Base-by-base conservation (phyloP, 2,888 invertebrate species). In the Crematogaster levior region DNA sequence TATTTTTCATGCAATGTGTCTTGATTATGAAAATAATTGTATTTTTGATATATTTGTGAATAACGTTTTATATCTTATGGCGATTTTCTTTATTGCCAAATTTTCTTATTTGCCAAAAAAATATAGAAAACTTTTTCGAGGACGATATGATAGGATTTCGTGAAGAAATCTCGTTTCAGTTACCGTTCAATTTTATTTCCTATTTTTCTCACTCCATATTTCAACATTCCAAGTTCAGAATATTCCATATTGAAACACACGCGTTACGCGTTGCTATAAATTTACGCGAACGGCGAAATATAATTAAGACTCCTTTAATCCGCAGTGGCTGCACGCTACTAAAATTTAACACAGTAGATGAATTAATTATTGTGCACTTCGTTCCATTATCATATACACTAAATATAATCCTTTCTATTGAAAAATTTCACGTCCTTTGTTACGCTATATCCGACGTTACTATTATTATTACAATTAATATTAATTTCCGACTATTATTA, bases 361-460 rank as follows among this genome's bases (percentile, higher is more conserved):
- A 70, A 68, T 82, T 75, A 84, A 82, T 84, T 75, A 82, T 82
- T 61, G 68, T 84, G 82, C 68, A 63, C 21, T 73, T 81, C 66
- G 21, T 53, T 53, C 18, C 66, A 34, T 73, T 75, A 60, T 46
- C 27, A 43, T 27, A 27, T 40, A 37, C 48, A 4, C 15, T 66
- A 68, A 56, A 53, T 10, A 15, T 34, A 4, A 0, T 27, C 27
- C 0, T 18, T 65, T 1, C 1, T 53, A 53, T 24, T n/a, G 61
- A 0, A 37, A 61, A 30, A 12, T 60, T 66, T 77, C 40, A 15
- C 21, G 27, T 40, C 18, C n/a, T 66, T 40, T 37, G 18, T 58
- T 12, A 37, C n/a, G 48, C 9, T 53, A 40, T 51, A 27, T 10
- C 12, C 43, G 30, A 21, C 21, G 9, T 63, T 48, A 37, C 18